Evolutionary conservation across 2,797 vertebrate genomes (phyloP).

Genomic region (Malurus leucopterus): DNA sequence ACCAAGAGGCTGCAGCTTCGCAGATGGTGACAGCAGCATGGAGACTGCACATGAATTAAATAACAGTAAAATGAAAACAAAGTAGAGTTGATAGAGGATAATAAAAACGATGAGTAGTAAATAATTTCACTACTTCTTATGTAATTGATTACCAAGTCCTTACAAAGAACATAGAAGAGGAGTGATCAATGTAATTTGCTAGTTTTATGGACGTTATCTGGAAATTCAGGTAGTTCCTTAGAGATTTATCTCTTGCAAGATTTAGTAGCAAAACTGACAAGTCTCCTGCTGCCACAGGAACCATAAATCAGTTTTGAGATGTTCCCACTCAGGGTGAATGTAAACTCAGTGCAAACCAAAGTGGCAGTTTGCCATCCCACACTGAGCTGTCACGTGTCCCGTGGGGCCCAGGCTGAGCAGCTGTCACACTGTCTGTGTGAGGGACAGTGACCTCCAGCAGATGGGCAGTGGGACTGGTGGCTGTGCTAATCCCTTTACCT

Average conservation of each 20-base stretch:
- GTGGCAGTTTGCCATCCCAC: background rate
- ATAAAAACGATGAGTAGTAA: background rate
- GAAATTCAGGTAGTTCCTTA: background rate
- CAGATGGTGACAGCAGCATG: background rate
- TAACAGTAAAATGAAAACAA: background rate
- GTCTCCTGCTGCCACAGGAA: background rate
- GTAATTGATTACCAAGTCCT: background rate
- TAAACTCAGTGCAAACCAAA: background rate
- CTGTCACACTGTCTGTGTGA: background rate
- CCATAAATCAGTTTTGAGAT: background rate
- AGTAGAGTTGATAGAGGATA: background rate
- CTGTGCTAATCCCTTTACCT: background rate
- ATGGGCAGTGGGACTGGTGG: background rate
- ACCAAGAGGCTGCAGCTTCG: background rate
- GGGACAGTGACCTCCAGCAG: background rate
- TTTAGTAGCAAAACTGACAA: background rate
- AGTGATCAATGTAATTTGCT: background rate
- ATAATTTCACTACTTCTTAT: background rate
- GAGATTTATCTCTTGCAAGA: background rate
- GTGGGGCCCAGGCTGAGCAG: background rate
- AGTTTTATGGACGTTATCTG: background rate
- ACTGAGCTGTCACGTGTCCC: fast-evolving
- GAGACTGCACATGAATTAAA: background rate
- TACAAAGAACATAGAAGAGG: background rate
- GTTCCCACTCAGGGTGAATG: fast-evolving